Evolutionary conservation across 2,797 vertebrate species (phyloP).

Genomic region (Phrynocephalus forsythii): DNA sequence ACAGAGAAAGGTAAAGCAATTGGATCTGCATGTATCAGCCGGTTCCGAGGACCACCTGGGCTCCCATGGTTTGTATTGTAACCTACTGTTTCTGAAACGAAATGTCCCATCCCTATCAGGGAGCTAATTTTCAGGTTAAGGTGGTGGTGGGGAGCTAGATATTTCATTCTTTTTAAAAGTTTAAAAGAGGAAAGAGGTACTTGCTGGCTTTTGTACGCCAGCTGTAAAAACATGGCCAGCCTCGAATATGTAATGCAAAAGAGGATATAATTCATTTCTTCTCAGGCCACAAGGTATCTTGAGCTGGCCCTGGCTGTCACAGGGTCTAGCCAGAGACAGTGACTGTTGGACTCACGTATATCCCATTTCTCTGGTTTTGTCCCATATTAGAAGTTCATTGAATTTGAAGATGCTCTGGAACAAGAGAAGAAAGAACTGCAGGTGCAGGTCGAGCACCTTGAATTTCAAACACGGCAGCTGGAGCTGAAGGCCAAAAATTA

Average conservation of each 20-base stretch:
- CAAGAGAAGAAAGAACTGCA: slow-evolving; percentile 98
- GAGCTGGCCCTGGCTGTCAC: background rate
- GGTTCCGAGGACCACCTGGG: no score
- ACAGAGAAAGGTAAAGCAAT: no score
- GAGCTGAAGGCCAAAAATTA: slow-evolving; percentile 98
- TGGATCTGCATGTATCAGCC: no score
- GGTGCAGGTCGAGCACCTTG: slow-evolving; percentile 91
- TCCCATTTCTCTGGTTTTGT: slow-evolving; percentile 28
- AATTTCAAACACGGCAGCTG: slow-evolving; percentile 94
- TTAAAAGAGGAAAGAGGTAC: background rate
- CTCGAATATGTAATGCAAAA: background rate
- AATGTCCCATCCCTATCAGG: no score
- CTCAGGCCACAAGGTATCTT: background rate
- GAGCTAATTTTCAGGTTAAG: no score
- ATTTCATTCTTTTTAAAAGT: no score
- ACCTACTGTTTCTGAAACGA: no score
- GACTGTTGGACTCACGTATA: background rate
- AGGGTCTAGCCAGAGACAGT: no score
- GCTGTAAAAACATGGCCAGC: background rate
- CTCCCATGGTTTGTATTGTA: no score
- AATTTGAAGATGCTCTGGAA: slow-evolving; percentile 97
- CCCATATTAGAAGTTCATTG: slow-evolving; percentile 91
- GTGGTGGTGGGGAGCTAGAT: no score
- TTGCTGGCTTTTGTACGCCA: background rate
- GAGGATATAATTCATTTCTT: background rate